A percentile compares a stretch with the other conserved stretches of the same genome.
These are phyloP conservation scores for Enteromius anoplus DNA, from an alignment of 2,797 vertebrate genomes.

Conservation along the genomic window DNA sequence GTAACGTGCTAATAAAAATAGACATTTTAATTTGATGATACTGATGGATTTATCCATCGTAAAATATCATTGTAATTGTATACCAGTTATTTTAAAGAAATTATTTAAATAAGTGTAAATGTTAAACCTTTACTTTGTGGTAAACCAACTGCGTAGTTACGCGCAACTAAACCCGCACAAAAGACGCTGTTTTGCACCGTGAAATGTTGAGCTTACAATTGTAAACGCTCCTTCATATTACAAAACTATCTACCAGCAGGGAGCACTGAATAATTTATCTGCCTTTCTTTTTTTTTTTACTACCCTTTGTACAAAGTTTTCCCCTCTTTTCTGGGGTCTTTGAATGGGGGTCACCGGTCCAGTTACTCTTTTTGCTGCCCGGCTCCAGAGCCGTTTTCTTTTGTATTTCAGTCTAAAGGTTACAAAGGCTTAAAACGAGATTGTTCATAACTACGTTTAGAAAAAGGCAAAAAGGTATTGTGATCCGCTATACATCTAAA, in stretches of 20 bases:
- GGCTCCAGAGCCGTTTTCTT: slow-evolving; percentile 79
- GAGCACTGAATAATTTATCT: slow-evolving; percentile 84
- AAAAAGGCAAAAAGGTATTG: slow-evolving; percentile 75
- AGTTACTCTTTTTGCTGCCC: slow-evolving; percentile 62
- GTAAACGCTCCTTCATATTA: slow-evolving; percentile 81
- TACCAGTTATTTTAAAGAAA: neutral
- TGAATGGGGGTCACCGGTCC: slow-evolving; percentile 82
- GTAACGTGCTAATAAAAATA: neutral
- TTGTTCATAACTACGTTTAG: slow-evolving; percentile 88
- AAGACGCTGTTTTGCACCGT: slow-evolving; percentile 81
- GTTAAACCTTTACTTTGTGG: neutral
- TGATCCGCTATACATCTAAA: neutral
- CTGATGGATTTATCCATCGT: neutral
- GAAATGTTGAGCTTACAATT: slow-evolving; percentile 75
- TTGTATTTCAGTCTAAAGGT: slow-evolving; percentile 74
- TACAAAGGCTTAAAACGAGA: slow-evolving; percentile 79
- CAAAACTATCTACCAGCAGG: slow-evolving; percentile 87
- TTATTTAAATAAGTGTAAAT: neutral
- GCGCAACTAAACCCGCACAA: slow-evolving; percentile 67
- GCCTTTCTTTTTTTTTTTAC: slow-evolving; percentile 78
- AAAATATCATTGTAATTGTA: neutral
- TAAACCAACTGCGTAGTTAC: neutral
- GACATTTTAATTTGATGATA: neutral
- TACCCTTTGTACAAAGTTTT: slow-evolving; percentile 84
- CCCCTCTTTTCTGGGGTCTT: slow-evolving; percentile 72